Evolutionary conservation across 2,113 vertebrate species (phyloP).

Genomic region (Saiga tatarica): DNA sequence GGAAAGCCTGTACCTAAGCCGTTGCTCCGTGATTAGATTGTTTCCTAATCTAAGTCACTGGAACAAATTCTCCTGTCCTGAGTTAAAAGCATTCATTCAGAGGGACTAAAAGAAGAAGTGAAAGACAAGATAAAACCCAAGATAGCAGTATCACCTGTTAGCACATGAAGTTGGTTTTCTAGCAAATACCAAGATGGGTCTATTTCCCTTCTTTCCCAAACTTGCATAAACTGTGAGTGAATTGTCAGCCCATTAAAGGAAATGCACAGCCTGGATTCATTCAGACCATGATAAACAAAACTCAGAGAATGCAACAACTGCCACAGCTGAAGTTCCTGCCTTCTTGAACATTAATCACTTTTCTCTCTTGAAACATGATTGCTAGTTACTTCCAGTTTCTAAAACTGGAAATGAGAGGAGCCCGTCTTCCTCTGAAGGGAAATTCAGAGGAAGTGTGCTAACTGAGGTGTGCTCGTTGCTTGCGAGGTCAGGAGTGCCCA

Average conservation of each 20-base stretch:
- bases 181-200: neutral
- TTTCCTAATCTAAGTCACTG: neutral
- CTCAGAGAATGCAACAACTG: neutral
- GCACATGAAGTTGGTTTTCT: neutral
- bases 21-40: neutral
- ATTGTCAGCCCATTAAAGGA: constrained; percentile 24
- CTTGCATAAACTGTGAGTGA: constrained; percentile 36
- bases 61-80: neutral
- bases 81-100: neutral
- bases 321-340: constrained; percentile 18
- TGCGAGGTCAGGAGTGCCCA: constrained; percentile 59
- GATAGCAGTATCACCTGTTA: neutral
- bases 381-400: constrained; percentile 57
- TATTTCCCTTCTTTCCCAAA: constrained; percentile 8
- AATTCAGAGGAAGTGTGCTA: too few species aligned
- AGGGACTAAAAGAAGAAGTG: neutral
- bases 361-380: constrained; percentile 47
- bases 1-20: neutral
- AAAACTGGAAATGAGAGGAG: constrained; percentile 33
- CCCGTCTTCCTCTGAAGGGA: constrained; percentile 61
- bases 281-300: constrained; percentile 41
- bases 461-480: constrained; percentile 50
- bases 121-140: neutral
- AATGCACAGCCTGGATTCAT: neutral
- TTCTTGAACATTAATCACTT: constrained; percentile 50